Percentiles rank a stretch among this genome's conserved stretches.
Evolutionary conservation across 2,888 invertebrate species (phyloP).

Genomic region (Drosophila meridionalis): DNA sequence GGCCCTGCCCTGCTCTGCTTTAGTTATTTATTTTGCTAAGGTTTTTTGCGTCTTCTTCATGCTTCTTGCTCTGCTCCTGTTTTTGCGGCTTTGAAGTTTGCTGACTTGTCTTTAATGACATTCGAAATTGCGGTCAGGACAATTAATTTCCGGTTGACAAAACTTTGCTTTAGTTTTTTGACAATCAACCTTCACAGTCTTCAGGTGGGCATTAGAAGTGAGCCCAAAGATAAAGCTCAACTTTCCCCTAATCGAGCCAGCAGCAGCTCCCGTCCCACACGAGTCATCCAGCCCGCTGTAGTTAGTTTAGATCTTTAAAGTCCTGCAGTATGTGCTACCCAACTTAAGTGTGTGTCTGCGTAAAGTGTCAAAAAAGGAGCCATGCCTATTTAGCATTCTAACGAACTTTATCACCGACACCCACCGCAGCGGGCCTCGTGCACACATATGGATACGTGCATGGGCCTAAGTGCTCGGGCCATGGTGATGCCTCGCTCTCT

Average conservation of each 20-base stretch:
- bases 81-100: conserved; percentile 70
- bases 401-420: conserved; percentile 60
- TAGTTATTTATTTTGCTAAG: conserved; percentile 50
- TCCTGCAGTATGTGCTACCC: conserved; percentile 1
- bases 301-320: conserved; percentile 9
- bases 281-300: conserved; percentile 9
- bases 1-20: conserved; percentile 50
- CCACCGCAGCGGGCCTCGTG: conserved; percentile 13
- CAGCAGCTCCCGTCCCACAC: neutral
- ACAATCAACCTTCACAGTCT: conserved; percentile 31
- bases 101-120: conserved; percentile 75
- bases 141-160: conserved; percentile 80
- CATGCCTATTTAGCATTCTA: conserved; percentile 67
- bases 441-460: conserved; percentile 51
- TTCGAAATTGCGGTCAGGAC: conserved; percentile 81
- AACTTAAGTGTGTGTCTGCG: conserved; percentile 16
- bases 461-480: conserved; percentile 56
- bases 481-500: conserved; percentile 39
- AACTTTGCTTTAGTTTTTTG: conserved; percentile 74
- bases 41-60: conserved; percentile 13
- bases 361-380: conserved; percentile 51
- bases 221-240: conserved; percentile 49
- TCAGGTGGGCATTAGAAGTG: conserved; percentile 41
- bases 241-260: conserved; percentile 53
- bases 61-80: neutral